Percentiles rank a stretch among this genome's conserved stretches.
Conservation (phyloP, 2,888 invertebrate genomes). For the Encarsia formosa region DNA sequence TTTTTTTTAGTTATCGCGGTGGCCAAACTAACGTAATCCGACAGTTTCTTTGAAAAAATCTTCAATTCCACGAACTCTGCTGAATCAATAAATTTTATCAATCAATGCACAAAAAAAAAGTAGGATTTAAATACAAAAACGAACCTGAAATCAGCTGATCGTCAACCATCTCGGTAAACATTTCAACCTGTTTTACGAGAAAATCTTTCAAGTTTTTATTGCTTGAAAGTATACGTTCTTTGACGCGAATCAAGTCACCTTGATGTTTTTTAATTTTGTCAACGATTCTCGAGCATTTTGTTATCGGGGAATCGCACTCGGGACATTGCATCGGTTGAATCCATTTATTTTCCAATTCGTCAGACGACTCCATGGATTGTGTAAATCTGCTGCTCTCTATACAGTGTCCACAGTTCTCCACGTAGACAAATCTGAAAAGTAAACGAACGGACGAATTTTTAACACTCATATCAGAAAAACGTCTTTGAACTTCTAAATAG, state of each 20-base stretch:
- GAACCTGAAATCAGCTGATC: not conserved
- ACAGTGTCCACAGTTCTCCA: slow-evolving; percentile 8
- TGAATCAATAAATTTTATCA: not conserved
- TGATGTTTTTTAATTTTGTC: slow-evolving; percentile 4
- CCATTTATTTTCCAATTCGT: not conserved
- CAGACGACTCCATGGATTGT: not conserved
- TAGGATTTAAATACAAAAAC: not conserved
- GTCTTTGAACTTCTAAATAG: not conserved
- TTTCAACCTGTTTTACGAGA: not conserved
- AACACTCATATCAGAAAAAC: not conserved
- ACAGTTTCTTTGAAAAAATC: not conserved
- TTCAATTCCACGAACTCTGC: not conserved
- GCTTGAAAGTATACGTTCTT: not conserved
- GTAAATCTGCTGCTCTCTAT: slow-evolving; percentile 6
- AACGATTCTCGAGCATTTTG: slow-evolving; percentile 5
- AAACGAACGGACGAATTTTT: no score
- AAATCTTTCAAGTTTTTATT: not conserved
- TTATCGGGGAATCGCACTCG: slow-evolving; percentile 4
- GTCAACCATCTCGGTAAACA: not conserved
- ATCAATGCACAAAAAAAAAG: not conserved
- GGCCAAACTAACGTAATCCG: not conserved
- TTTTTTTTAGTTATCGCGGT: no score
- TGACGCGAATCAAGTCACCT: not conserved
- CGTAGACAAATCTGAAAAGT: slow-evolving; percentile 5
- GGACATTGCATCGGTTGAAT: slow-evolving; percentile 2